Percentiles rank a stretch among this genome's conserved stretches.
These are phyloP conservation scores for Urophycis tenuis DNA, from an alignment of 2,797 vertebrate species.

Conservation along the genomic window DNA sequence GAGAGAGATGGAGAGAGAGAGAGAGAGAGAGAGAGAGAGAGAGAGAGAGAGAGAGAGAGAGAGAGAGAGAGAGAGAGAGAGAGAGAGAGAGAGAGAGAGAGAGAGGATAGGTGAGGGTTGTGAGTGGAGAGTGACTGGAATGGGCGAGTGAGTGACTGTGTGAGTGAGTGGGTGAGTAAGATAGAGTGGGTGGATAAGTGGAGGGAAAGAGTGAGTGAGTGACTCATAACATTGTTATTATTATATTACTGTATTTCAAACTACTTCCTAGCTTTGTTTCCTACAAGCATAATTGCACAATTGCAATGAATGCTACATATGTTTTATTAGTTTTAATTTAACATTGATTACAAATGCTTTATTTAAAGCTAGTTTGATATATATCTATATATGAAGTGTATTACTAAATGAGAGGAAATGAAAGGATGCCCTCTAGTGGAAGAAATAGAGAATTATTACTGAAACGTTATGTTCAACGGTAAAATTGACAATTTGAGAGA, in stretches of 20 bases:
- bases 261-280: background rate
- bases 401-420: background rate
- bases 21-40: background rate
- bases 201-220: background rate
- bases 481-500: background rate
- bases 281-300: background rate
- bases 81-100: conserved; percentile 11
- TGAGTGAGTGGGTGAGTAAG: conserved; percentile 17
- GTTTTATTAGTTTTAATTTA: background rate
- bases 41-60: conserved; percentile 4
- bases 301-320: background rate
- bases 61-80: conserved; percentile 8
- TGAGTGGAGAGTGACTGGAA: background rate
- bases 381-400: background rate
- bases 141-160: conserved; percentile 2
- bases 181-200: conserved; percentile 9
- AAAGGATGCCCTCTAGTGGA: conserved; percentile 5
- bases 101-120: background rate
- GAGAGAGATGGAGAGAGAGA: background rate
- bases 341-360: background rate
- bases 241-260: background rate
- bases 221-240: background rate
- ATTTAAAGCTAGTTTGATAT: background rate
- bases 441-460: background rate
- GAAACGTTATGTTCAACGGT: background rate